Percentiles rank a stretch among this genome's conserved stretches.
Evolutionary conservation across 1,140 invertebrate species (phyloP).

Genomic region (Reticulitermes speratus): DNA sequence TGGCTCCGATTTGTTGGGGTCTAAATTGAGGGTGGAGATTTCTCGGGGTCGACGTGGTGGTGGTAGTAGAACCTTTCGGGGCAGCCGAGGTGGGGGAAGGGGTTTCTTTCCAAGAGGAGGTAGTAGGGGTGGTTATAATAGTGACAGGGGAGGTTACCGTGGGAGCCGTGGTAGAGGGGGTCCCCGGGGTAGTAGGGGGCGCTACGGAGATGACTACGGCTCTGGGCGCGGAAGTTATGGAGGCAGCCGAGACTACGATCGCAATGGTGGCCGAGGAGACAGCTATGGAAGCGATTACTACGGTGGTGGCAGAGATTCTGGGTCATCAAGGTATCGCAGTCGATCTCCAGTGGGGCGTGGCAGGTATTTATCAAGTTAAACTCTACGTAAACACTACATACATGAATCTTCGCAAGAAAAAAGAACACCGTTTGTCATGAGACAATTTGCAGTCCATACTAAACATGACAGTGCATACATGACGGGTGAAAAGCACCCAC

Average conservation of each 20-base stretch:
- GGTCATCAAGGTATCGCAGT: slow-evolving; percentile 53
- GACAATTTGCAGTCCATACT: slow-evolving; percentile 8
- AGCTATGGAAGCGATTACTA: slow-evolving; percentile 43
- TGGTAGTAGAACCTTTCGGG: slow-evolving; percentile 44
- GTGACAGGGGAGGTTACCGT: slow-evolving; percentile 50
- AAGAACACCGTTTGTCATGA: neutral
- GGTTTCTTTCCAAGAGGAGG: slow-evolving; percentile 45
- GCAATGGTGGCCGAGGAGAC: slow-evolving; percentile 43
- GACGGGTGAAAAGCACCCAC: neutral
- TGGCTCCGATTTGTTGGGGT: slow-evolving; percentile 78
- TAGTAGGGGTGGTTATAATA: slow-evolving; percentile 45
- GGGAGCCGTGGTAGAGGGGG: slow-evolving; percentile 48
- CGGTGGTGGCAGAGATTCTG: slow-evolving; percentile 43
- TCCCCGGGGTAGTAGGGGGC: slow-evolving; percentile 47
- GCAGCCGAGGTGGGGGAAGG: slow-evolving; percentile 53
- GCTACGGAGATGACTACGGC: slow-evolving; percentile 38
- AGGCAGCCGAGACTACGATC: slow-evolving; percentile 41
- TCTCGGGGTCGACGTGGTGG: slow-evolving; percentile 66
- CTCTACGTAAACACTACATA: neutral
- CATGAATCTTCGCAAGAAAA: slow-evolving; percentile 14
- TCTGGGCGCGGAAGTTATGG: slow-evolving; percentile 45
- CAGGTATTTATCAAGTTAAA: slow-evolving; percentile 47
- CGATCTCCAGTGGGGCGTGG: slow-evolving; percentile 55
- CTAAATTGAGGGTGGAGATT: slow-evolving; percentile 79
- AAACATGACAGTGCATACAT: slow-evolving; percentile 11